Percentiles rank a stretch among this genome's conserved stretches.
These are phyloP conservation scores for Drosophila prostipennis DNA, from an alignment of 2,888 invertebrate species.

Conservation along the genomic window DNA sequence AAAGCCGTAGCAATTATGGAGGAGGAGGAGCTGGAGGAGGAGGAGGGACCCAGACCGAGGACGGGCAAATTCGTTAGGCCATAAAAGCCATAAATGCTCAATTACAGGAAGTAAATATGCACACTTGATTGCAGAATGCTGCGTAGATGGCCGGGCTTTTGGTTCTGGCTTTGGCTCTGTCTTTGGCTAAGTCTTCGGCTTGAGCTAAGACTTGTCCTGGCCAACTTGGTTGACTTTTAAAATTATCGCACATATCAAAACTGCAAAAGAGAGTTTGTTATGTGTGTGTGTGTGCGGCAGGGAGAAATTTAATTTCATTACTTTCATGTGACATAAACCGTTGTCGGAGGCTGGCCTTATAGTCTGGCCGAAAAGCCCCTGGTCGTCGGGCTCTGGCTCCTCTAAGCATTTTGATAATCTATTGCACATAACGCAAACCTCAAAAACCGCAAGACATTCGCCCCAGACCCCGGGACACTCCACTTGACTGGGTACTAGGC, in stretches of 20 bases:
- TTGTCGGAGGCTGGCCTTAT: constrained; percentile 48
- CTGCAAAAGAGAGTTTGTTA: constrained; percentile 6
- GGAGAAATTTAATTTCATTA: constrained; percentile 80
- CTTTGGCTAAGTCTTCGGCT: constrained; percentile 4
- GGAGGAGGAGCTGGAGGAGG: constrained; percentile 17
- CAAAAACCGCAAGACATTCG: constrained; percentile 69
- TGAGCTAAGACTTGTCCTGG: constrained; percentile 18
- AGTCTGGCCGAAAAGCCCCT: constrained; percentile 11
- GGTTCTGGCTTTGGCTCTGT: constrained; percentile 8
- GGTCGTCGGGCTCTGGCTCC: constrained; percentile 50
- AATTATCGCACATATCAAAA: constrained; percentile 68
- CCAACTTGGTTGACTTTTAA: constrained; percentile 69
- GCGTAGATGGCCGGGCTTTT: constrained; percentile 60
- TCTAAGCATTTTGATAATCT: constrained; percentile 78
- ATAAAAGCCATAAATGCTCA: constrained; percentile 81
- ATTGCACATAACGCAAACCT: constrained; percentile 79
- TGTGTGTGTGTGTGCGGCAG: constrained; percentile 32
- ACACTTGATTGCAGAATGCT: constrained; percentile 79
- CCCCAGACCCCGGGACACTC: constrained; percentile 54
- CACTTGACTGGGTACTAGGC: constrained; percentile 20
- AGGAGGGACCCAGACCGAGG: constrained; percentile 22
- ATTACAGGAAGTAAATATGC: constrained; percentile 81
- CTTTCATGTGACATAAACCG: constrained; percentile 78
- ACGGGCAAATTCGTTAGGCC: constrained; percentile 77
- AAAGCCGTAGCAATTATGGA: constrained; percentile 71